Base-by-base conservation (phyloP, 2,888 invertebrate species). In the Alloplasta piceator region DNA sequence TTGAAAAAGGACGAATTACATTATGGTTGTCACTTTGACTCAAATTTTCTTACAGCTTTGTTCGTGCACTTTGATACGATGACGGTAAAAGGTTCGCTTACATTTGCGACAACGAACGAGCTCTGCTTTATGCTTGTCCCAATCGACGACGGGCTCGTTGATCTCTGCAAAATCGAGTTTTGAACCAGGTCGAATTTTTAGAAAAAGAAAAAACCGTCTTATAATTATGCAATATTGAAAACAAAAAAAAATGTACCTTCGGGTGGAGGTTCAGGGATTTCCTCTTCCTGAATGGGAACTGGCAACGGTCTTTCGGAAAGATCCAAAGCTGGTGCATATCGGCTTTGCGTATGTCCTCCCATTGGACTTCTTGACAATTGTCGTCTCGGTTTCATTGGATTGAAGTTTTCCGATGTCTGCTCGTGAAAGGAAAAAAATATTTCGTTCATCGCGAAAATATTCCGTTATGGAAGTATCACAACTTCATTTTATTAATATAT, bases 321-420 rank as follows among this genome's bases (percentile, higher is more conserved):
- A 41, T 70, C 77, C 14, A 41, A 14, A 5, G 6, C 6, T 9
- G 1, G 2, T 61, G 6, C 43, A 4, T 9, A 43, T 43, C 10
- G 43, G 7, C 4, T 26, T 0, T 10, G 58, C 38, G 36, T 4
- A 14, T 1, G 12, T 7, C n/a, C n/a, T n/a, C n/a, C n/a, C n/a
- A 68, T 0, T 4, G 80, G 80, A 68, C 77, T 77, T 64, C 80
- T 63, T n/a, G 73, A 52, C 9, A 81, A 77, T 12, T 77, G 58
- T 36, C 68, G 73, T n/a, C 73, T 56, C 16, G 80, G 77, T 14
- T 70, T 81, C 77, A 81, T 77, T 6, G 80, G 80, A 55, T 80
- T 12, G 7, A 76, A 76, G 7, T 46, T 56, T 6, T 14, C 56
- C 1, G 9, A 14, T 46, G 38, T 14, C 70, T 60, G 50, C 26